Evolutionary conservation across 2,113 vertebrate genomes (phyloP).

Genomic region (Herpetotheres cachinnans): DNA sequence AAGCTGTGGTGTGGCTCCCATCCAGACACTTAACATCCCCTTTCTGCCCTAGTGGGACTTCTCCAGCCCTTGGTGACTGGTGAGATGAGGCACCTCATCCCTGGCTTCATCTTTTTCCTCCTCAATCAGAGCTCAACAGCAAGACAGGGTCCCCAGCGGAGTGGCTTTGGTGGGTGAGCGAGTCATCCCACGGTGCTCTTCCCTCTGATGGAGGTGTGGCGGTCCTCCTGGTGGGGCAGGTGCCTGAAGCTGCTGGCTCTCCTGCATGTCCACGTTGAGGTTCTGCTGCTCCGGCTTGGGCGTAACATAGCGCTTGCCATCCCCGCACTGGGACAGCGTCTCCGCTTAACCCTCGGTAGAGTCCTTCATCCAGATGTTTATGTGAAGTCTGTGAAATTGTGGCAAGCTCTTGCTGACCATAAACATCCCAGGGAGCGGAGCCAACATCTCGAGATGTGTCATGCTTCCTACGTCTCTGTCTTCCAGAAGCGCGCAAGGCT

Average conservation of each 20-base stretch:
- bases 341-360: neutral
- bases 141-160: accelerated
- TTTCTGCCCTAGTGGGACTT: neutral
- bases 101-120: neutral
- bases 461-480: neutral
- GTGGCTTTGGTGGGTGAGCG: accelerated
- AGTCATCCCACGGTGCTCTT: neutral
- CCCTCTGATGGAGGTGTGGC: neutral
- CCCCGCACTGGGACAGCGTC: accelerated
- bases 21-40: neutral
- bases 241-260: neutral
- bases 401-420: neutral
- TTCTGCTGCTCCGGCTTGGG: neutral
- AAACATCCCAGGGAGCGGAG: neutral
- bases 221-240: accelerated
- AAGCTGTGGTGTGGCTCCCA: neutral
- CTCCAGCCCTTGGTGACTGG: neutral
- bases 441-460: neutral
- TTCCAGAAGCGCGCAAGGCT: neutral
- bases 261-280: neutral
- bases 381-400: neutral
- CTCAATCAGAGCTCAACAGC: accelerated
- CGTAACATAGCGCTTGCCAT: no score
- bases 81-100: neutral
- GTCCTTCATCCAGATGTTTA: neutral